These are phyloP conservation scores for Dasypolia templi DNA, from an alignment of 2,888 invertebrate species.

Conservation along the genomic window DNA sequence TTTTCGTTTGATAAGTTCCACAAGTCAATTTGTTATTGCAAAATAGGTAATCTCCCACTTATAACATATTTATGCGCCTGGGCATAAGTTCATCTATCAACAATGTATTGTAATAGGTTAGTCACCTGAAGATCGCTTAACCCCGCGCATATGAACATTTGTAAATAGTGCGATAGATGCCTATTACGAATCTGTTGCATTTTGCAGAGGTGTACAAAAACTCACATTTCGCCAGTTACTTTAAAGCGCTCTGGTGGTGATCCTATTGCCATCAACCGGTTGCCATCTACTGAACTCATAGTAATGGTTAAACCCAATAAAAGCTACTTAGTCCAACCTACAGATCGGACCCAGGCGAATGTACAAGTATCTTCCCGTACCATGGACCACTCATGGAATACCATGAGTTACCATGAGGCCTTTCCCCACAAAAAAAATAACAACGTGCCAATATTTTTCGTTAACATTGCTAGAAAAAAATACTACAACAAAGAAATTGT, in stretches of 20 bases:
- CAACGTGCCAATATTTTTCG: neutral
- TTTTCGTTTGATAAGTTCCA: slow-evolving; percentile 12
- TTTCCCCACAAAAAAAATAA: no score
- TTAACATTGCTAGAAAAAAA: neutral
- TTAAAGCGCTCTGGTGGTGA: no score
- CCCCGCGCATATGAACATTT: neutral
- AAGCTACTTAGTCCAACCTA: neutral
- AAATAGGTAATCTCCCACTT: slow-evolving; percentile 7
- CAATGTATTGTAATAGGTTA: slow-evolving; percentile 3
- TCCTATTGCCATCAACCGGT: neutral
- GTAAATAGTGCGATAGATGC: neutral
- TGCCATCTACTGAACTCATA: neutral
- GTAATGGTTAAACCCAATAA: no score
- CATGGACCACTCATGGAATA: no score
- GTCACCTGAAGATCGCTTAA: neutral
- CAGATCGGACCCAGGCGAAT: neutral
- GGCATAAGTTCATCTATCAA: neutral
- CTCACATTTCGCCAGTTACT: no score
- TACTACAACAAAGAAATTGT: neutral
- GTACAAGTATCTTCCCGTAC: no score
- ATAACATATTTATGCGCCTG: slow-evolving; percentile 1
- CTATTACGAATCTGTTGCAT: neutral
- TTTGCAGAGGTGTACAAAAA: no score
- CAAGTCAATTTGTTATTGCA: slow-evolving; percentile 15
- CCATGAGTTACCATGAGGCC: no score